Percentiles rank a stretch among this genome's conserved stretches.
Conservation (phyloP, 2,797 vertebrate species). For the Megalops cyprinoides region DNA sequence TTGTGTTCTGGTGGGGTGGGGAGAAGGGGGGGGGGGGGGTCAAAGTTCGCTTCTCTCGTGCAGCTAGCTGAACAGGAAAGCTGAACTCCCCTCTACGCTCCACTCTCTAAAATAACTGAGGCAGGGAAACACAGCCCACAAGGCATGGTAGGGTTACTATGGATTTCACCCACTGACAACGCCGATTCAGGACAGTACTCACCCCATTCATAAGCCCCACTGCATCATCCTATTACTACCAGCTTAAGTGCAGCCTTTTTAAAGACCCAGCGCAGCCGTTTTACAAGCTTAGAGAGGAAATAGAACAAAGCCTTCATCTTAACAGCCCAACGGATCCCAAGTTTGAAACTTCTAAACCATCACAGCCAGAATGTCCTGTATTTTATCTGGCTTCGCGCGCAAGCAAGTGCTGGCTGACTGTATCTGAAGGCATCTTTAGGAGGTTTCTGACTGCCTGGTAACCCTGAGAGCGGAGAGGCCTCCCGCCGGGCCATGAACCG, state of each 20-base stretch:
- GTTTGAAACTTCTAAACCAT: constrained; percentile 2
- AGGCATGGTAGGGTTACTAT: constrained; percentile 8
- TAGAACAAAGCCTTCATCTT: not conserved
- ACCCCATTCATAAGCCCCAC: not conserved
- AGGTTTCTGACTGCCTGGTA: not conserved
- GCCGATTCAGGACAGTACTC: not conserved
- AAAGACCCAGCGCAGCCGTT: not conserved
- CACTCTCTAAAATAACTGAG: not conserved
- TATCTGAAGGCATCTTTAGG: not conserved
- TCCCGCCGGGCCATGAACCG: not conserved
- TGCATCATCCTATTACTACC: constrained; percentile 16
- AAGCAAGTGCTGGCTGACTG: not conserved
- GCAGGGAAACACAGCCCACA: not conserved
- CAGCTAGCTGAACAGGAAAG: not conserved
- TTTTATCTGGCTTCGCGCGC: not conserved
- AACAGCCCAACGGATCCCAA: not conserved
- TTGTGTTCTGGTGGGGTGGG: not conserved
- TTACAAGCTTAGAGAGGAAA: not conserved
- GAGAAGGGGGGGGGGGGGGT: not conserved
- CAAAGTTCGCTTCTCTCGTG: constrained; percentile 32
- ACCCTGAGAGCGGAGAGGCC: not conserved
- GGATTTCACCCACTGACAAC: not conserved
- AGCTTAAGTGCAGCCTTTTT: not conserved
- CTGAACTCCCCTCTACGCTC: constrained; percentile 45
- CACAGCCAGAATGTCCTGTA: not conserved